Evolutionary conservation across 2,888 invertebrate genomes (phyloP), one percentile per base, ranked within the genome.

Genomic region (Drosophila birchii): DNA sequence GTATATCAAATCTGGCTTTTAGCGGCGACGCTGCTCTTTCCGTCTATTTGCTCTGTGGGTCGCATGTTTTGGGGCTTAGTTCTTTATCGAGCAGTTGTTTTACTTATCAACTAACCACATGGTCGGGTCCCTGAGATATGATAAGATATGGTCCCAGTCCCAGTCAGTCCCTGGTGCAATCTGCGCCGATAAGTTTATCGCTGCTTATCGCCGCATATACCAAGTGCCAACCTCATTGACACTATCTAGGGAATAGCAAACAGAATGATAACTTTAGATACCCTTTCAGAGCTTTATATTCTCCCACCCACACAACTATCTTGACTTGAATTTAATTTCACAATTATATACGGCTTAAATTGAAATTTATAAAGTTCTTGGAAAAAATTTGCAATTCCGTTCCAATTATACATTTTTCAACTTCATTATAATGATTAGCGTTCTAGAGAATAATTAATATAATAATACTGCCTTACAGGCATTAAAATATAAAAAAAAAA

Each of bases 1-100:
- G 14, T 32, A 67, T 67, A 69, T 68, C 36, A 69, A 54, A 64
- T 64, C 66, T 32, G 61, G 45, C 32, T 47, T 63, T 58, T 29
- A 29, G 26, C 43, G 43, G 51, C 51, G 51, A 20, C 70, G 55
- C 70, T 36, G 36, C 73, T 72, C 74, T 70, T 70, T 36, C 36
- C 34, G 39, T 53, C 36, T 51, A 57, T 54, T 32, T 32, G 55
- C n/a, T 18, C n/a, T 20, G 38, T 38, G 47, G 54, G 55, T 58
- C 66, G 45, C 47, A 47, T 62, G 75, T 74, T 63, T 67, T 47
- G 51, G 66, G 53, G 53, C 57, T 58, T 73, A 54, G 23, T 45
- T n/a, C 41, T 75, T 75, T 73, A 73, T 73, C 72, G 72, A 73
- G 72, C 75, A 73, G 47, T 75, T 73, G 67, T 43, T 74, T 41